phyloP scores from a whole-genome alignment of 2,888 invertebrate genomes.

The Diadegma fenestrale region DNA sequence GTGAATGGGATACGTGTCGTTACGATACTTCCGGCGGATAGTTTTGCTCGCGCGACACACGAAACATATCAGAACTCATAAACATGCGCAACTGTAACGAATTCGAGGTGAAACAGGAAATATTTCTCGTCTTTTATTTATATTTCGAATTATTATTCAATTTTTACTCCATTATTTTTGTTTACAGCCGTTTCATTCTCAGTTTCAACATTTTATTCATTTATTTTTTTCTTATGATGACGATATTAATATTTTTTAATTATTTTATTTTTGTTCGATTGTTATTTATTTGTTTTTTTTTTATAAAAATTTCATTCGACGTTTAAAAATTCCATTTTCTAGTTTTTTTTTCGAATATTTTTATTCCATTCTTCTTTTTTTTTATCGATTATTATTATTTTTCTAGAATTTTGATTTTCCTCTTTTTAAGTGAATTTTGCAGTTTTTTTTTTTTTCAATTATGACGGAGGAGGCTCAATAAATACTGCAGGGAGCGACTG shows the following conservation, averaged over 20 bases:
- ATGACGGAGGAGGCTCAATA: neutral
- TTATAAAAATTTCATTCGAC: too few species aligned
- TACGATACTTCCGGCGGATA: conserved; percentile 84
- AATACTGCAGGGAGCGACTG: neutral
- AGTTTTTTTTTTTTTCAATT: neutral
- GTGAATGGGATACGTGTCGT: conserved; percentile 82
- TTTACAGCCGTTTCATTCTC: neutral
- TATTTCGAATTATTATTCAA: neutral
- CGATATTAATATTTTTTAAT: too few species aligned
- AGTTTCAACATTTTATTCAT: neutral
- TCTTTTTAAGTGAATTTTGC: neutral
- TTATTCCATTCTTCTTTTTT: too few species aligned
- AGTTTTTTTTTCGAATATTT: neutral
- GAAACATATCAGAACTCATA: conserved; percentile 34
- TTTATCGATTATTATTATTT: too few species aligned
- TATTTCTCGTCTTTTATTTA: conserved; percentile 29
- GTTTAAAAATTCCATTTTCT: too few species aligned
- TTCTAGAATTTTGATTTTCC: too few species aligned
- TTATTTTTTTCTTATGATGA: neutral
- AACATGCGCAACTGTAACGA: conserved; percentile 26
- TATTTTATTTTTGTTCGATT: too few species aligned
- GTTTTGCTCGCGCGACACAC: conserved; percentile 66
- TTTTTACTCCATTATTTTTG: neutral
- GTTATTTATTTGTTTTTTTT: too few species aligned
- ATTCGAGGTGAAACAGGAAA: conserved; percentile 36